A percentile compares a stretch with the other conserved stretches of the same genome.
Conservation (phyloP, 2,888 invertebrate genomes). For the Tortrix viridana region DNA sequence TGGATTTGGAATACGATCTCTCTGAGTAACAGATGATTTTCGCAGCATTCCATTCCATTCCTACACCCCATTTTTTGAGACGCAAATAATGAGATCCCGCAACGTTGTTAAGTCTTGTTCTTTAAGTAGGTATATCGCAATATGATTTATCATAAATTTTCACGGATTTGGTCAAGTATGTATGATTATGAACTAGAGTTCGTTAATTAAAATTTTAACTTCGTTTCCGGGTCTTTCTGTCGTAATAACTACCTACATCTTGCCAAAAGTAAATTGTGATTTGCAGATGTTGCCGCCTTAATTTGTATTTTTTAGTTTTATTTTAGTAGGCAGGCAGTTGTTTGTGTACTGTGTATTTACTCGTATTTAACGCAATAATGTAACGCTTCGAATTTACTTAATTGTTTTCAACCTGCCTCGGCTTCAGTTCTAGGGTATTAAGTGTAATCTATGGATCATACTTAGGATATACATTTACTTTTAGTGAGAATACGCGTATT, state of each 20-base stretch:
- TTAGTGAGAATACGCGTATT: too few species aligned
- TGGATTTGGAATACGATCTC: conserved; percentile 25
- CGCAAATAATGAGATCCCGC: background rate
- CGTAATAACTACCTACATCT: conserved; percentile 16
- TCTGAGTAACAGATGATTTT: conserved; percentile 11
- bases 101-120: conserved; percentile 11
- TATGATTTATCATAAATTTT: conserved; percentile 17
- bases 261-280: conserved; percentile 2
- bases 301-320: background rate
- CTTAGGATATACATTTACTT: too few species aligned
- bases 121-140: conserved; percentile 20
- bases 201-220: conserved; percentile 15
- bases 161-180: conserved; percentile 7
- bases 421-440: too few species aligned
- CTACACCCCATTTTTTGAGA: conserved; percentile 8
- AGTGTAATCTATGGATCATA: too few species aligned
- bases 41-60: background rate
- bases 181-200: conserved; percentile 14
- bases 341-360: background rate
- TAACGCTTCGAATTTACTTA: background rate
- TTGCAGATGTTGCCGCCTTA: background rate
- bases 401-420: too few species aligned
- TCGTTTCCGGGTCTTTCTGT: background rate
- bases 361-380: background rate
- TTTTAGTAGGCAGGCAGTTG: background rate